A percentile compares a stretch with the other conserved stretches of the same genome.
Evolutionary conservation across 2,797 vertebrate species (phyloP).

Genomic region (Ctenochaetus hawaiiensis): DNA sequence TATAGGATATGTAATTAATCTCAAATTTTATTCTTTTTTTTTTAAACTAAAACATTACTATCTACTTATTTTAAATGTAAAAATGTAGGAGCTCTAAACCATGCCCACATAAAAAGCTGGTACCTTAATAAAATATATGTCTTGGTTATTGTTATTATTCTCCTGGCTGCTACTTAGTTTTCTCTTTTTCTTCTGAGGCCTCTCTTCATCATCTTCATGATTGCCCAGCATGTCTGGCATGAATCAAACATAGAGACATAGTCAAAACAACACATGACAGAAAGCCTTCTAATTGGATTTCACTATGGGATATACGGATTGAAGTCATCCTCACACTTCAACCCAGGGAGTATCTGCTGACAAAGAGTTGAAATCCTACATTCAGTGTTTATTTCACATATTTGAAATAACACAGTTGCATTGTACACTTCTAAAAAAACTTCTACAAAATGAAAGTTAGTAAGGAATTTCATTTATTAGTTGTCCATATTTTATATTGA

Average conservation of each 20-base stretch:
- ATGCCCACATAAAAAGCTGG: neutral
- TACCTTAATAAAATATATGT: conserved; percentile 87
- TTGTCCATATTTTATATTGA: neutral
- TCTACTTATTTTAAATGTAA: neutral
- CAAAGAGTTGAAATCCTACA: neutral
- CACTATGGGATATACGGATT: neutral
- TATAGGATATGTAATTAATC: neutral
- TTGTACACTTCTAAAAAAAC: too few relatives aligned
- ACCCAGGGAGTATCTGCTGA: neutral
- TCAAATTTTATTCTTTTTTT: too few relatives aligned
- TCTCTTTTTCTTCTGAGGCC: conserved; percentile 91
- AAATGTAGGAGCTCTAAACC: neutral
- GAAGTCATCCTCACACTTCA: neutral
- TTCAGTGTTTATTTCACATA: neutral
- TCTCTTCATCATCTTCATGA: conserved; percentile 91
- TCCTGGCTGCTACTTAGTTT: conserved; percentile 91
- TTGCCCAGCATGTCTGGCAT: conserved; percentile 91
- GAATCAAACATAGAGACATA: conserved; percentile 44
- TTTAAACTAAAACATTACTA: neutral
- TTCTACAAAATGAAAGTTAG: neutral
- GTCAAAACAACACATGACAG: conserved; percentile 13
- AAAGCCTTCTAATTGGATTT: conserved; percentile 11
- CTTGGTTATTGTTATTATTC: conserved; percentile 92
- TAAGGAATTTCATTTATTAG: neutral
- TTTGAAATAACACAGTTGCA: neutral